phyloP scores from a whole-genome alignment of 2,888 invertebrate genomes.

The Amphipoea lucens region DNA sequence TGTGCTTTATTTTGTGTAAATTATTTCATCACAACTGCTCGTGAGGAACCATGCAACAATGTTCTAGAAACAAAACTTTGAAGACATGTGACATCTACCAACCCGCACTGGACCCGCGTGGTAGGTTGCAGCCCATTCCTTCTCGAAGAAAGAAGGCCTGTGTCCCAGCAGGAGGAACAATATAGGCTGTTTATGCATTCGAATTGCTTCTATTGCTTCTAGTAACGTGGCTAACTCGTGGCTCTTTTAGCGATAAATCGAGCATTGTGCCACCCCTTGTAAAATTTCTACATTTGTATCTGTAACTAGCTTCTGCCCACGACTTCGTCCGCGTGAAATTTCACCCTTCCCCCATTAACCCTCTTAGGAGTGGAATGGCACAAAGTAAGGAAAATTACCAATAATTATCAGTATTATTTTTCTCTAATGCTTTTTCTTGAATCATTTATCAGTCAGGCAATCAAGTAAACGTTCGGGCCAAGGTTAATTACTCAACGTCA shows the following conservation, averaged over 20 bases:
- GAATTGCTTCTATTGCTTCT: background rate
- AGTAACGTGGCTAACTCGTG: background rate
- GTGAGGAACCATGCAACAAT: background rate
- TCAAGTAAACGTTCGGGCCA: background rate
- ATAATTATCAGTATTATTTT: background rate
- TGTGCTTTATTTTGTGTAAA: no score
- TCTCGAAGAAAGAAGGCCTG: no score
- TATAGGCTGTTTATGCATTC: background rate
- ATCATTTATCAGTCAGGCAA: conserved; percentile 1
- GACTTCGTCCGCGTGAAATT: no score
- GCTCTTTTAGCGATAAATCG: no score
- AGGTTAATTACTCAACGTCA: conserved; percentile 1
- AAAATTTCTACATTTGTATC: no score
- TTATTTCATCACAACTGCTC: no score
- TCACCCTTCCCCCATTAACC: no score
- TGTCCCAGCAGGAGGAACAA: no score
- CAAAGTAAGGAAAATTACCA: background rate
- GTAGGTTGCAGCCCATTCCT: background rate
- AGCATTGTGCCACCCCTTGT: no score
- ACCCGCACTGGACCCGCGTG: background rate
- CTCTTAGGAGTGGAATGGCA: no score
- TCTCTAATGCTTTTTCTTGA: background rate
- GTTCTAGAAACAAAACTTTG: background rate
- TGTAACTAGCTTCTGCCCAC: no score
- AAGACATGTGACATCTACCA: background rate